Evolutionary conservation across 2,888 invertebrate species (phyloP).

Genomic region (Lasioglossum pauxillum): DNA sequence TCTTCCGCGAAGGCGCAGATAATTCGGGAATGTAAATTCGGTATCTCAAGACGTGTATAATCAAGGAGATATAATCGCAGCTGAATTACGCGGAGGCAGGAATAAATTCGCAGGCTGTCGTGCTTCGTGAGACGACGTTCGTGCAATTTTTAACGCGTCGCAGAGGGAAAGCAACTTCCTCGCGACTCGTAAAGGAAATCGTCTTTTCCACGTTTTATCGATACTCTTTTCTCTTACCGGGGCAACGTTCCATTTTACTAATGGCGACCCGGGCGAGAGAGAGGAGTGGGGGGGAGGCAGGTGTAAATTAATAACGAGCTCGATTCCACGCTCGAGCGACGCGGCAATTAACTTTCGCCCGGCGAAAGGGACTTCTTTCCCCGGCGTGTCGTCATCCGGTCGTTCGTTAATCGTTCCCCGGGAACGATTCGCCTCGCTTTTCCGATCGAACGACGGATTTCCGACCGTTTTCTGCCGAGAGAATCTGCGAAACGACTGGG

Average conservation of each 20-base stretch:
- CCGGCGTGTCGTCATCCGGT: neutral
- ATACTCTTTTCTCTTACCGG: neutral
- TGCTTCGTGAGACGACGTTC: too few species aligned
- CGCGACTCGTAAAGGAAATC: neutral
- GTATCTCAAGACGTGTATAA: neutral
- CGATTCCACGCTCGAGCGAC: slow-evolving; percentile 25
- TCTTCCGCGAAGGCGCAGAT: neutral
- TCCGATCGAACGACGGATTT: neutral
- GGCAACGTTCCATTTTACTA: slow-evolving; percentile 27
- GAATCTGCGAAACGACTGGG: neutral
- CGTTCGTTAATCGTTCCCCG: slow-evolving; percentile 22
- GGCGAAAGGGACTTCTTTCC: neutral
- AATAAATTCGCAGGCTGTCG: neutral
- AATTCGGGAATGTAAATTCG: neutral
- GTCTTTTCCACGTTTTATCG: slow-evolving; percentile 4
- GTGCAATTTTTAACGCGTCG: slow-evolving; percentile 14
- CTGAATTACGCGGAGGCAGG: neutral
- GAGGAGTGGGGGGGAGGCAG: neutral
- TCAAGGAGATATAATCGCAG: neutral
- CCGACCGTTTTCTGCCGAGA: neutral
- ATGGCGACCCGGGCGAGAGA: neutral
- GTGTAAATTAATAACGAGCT: slow-evolving; percentile 40
- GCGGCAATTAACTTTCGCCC: slow-evolving; percentile 32
- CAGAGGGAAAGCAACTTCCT: neutral
- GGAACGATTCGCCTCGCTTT: neutral